Evolutionary conservation across 2,113 vertebrate genomes (phyloP).

Genomic region (Semnornis frantzii): DNA sequence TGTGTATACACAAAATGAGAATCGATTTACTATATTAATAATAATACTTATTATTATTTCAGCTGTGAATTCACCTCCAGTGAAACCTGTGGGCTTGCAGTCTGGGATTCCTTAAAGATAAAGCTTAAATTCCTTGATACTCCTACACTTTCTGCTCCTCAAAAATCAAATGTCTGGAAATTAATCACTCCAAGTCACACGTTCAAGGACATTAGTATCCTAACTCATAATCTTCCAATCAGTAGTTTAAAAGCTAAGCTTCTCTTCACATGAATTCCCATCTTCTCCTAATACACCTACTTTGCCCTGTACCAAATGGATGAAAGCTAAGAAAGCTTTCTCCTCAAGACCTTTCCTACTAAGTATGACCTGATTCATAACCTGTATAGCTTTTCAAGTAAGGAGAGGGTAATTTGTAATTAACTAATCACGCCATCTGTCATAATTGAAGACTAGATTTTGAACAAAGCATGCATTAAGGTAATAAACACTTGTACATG

Average conservation of each 20-base stretch:
- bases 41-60: neutral
- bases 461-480: neutral
- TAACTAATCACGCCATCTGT: neutral
- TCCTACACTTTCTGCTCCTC: neutral
- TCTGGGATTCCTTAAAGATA: neutral
- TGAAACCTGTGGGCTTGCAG: neutral
- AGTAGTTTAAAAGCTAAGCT: neutral
- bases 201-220: neutral
- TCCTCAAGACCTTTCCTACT: neutral
- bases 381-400: neutral
- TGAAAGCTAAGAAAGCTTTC: neutral
- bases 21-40: neutral
- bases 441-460: neutral
- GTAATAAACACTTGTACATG: neutral
- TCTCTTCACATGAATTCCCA: neutral
- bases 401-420: neutral
- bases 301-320: neutral
- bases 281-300: neutral
- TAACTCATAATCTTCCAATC: neutral
- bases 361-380: neutral
- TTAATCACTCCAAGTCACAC: rapidly evolving
- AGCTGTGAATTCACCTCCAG: neutral
- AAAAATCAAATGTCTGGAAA: neutral
- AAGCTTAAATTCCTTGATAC: neutral
- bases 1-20: neutral